Evolutionary conservation across 2,888 invertebrate species (phyloP), one percentile per base, ranked within the genome.

Genomic region (Byasa hedistus): DNA sequence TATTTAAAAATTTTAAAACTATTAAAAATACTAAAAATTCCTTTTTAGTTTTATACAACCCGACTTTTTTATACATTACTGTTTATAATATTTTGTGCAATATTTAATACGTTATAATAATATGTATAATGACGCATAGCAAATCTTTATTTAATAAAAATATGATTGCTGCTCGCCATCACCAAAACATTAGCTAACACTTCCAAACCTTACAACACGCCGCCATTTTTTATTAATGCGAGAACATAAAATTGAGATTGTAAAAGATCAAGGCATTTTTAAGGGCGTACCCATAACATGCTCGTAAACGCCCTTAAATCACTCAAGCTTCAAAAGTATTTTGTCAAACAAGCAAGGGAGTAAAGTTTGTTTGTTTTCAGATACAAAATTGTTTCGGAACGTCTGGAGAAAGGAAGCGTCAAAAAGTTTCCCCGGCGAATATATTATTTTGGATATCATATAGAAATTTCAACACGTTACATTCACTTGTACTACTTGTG

Each of bases 201-300:
- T 8, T 54, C 12, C n/a, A 54, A 54, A 54, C 21, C 57, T 58
- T 57, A 8, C 19, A 57, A 32, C 71, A 79, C 52, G 52, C 22
- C 22, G 78, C 75, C 78, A 81, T 79, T 80, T 76, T 81, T 77
- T 76, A 75, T 77, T 77, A 76, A 79, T 75, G 77, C 72, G 72
- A 73, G 68, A 67, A 68, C 76, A 76, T 74, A 76, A 79, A 72
- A 74, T 17, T n/a, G 36, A 39, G 48, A 63, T 63, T 39, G 58
- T 52, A 57, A 61, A 39, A 61, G 57, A 66, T 61, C 52, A 57
- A 61, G 57, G 51, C 52, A 48, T 65, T 65, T 61, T 61, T 52
- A 51, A 61, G 57, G 61, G 57, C 62, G 52, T 32, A 55, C 62
- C 22, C 62, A 62, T 57, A 55, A 66, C 71, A 73, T 71, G 68